A percentile compares a stretch with the other conserved stretches of the same genome.
phyloP scores from a whole-genome alignment of 2,113 vertebrate genomes.

The Brevimyrus niger region DNA sequence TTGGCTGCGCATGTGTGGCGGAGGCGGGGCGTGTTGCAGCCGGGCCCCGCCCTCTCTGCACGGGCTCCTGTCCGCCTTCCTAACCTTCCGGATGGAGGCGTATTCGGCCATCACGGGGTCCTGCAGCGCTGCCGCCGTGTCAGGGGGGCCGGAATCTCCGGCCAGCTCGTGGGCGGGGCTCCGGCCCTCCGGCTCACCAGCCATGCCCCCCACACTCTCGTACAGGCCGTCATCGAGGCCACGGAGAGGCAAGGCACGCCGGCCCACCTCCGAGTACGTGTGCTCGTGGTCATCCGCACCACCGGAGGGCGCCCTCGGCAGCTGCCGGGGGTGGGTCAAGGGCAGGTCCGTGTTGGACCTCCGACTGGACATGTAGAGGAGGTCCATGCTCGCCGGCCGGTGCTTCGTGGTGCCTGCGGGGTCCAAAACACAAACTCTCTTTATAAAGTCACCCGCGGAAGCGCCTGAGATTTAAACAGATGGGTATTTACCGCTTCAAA shows the following conservation, averaged over 20 bases:
- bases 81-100: slow-evolving; percentile 26
- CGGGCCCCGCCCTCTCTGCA: not conserved
- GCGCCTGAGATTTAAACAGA: not conserved
- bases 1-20: not conserved
- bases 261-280: slow-evolving; percentile 60
- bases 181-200: slow-evolving; percentile 36
- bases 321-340: slow-evolving; percentile 50
- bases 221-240: slow-evolving; percentile 59
- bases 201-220: slow-evolving; percentile 52
- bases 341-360: slow-evolving; percentile 56
- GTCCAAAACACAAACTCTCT: not conserved
- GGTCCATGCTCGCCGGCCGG: slow-evolving; percentile 67
- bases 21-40: not conserved
- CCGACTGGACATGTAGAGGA: slow-evolving; percentile 60
- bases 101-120: slow-evolving; percentile 22
- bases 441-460: not conserved
- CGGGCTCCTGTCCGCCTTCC: slow-evolving; percentile 12
- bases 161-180: slow-evolving; percentile 28
- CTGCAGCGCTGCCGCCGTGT: not conserved
- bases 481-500: not conserved
- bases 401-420: slow-evolving; percentile 55
- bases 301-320: slow-evolving; percentile 51
- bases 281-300: slow-evolving; percentile 46
- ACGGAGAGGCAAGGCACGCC: slow-evolving; percentile 47
- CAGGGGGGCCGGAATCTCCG: not conserved